Conservation (phyloP, 1,140 invertebrate genomes). For the Hyles euphorbiae region DNA sequence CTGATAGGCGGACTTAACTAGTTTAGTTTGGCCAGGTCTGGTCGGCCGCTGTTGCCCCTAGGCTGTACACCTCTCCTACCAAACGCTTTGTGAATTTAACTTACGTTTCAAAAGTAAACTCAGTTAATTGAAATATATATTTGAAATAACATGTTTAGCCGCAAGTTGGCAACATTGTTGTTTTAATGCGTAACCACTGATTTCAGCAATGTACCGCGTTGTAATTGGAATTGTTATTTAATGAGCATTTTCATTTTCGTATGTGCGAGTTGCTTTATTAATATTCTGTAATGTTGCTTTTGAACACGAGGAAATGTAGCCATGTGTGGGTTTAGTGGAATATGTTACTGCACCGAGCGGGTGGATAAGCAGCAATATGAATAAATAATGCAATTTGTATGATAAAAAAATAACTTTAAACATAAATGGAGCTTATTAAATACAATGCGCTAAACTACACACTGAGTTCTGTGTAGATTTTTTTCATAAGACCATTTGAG, state of each 20-base stretch:
- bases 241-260: conserved; percentile 4
- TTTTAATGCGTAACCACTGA: conserved; percentile 15
- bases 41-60: conserved; percentile 17
- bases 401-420: too few relatives aligned
- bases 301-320: too few relatives aligned
- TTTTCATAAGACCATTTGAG: too few relatives aligned
- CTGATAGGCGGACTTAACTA: conserved; percentile 25
- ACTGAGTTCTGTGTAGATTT: too few relatives aligned
- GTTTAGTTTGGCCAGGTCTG: conserved; percentile 32
- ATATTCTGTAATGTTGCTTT: too few relatives aligned
- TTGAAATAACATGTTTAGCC: conserved; percentile 45
- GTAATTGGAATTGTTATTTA: neutral
- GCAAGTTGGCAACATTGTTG: conserved; percentile 10
- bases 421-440: too few relatives aligned
- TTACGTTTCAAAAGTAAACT: conserved; percentile 55
- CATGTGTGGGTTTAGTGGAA: too few relatives aligned
- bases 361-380: too few relatives aligned
- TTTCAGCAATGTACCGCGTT: conserved; percentile 1
- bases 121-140: conserved; percentile 59
- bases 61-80: conserved; percentile 28
- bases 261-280: neutral
- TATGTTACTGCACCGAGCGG: too few relatives aligned
- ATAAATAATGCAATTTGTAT: too few relatives aligned
- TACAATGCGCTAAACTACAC: too few relatives aligned
- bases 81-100: conserved; percentile 55